These are phyloP conservation scores for Phrynosoma platyrhinos DNA, from an alignment of 2,113 vertebrate species.

Conservation along the genomic window DNA sequence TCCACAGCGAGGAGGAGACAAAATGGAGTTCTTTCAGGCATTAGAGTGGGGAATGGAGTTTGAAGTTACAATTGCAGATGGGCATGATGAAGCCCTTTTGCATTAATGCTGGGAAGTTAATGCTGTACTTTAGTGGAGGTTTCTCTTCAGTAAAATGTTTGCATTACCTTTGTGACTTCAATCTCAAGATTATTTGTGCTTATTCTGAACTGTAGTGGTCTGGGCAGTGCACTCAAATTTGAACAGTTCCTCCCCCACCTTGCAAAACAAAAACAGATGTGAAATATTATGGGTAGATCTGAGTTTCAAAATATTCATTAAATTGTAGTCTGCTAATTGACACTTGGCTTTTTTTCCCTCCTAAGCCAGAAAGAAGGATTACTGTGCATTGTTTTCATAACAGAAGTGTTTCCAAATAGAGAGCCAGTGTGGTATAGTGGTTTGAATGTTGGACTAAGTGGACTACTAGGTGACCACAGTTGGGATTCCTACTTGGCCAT, in stretches of 20 bases:
- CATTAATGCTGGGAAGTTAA: not conserved
- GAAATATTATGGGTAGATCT: not conserved
- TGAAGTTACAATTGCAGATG: not conserved
- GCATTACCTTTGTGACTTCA: not conserved
- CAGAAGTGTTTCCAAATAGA: too few species aligned
- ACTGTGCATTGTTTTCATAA: not conserved
- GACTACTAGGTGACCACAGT: not conserved
- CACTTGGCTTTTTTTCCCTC: not conserved
- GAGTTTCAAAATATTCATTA: not conserved
- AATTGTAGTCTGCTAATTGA: not conserved
- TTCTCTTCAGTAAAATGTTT: not conserved
- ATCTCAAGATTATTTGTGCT: not conserved
- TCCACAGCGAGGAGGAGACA: not conserved
- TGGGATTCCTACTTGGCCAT: not conserved
- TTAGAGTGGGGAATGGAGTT: not conserved
- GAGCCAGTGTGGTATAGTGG: too few species aligned
- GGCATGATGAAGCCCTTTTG: not conserved
- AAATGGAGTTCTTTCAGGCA: conserved; percentile 19
- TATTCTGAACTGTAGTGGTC: not conserved
- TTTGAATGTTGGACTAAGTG: not conserved
- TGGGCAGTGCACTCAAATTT: not conserved
- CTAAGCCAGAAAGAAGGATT: not conserved
- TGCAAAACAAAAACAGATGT: too few species aligned
- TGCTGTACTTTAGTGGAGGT: not conserved
- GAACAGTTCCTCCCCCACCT: too few species aligned